Evolutionary conservation across 2,797 vertebrate genomes (phyloP).

Genomic region (Allobates femoralis): DNA sequence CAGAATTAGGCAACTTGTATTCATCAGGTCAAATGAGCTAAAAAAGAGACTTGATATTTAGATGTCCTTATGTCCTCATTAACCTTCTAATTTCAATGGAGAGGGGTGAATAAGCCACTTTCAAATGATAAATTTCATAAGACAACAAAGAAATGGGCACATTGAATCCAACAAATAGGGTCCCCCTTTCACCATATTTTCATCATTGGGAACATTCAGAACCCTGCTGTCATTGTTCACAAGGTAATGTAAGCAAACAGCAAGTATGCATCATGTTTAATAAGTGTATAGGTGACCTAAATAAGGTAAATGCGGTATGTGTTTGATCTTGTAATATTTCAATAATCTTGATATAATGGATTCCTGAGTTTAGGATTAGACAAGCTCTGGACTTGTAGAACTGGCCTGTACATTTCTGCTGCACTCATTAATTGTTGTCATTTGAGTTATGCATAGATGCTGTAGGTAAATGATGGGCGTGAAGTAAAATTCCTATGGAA

Average conservation of each 20-base stretch:
- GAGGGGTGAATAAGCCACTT: no score
- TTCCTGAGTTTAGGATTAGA: constrained; percentile 2
- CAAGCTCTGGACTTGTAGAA: not conserved
- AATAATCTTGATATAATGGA: not conserved
- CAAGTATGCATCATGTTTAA: not conserved
- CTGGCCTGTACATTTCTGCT: not conserved
- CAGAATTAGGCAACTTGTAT: no score
- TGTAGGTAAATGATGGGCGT: not conserved
- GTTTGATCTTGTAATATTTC: not conserved
- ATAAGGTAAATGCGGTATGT: not conserved
- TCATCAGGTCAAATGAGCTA: no score
- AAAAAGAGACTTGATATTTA: no score
- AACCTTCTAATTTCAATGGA: no score
- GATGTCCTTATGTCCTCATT: no score
- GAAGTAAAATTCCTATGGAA: not conserved
- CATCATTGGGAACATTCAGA: no score
- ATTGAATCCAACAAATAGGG: no score
- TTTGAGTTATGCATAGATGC: not conserved
- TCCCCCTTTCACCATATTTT: no score
- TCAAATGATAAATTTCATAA: no score
- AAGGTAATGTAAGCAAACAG: not conserved
- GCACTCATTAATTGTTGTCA: not conserved
- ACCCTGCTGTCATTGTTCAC: not conserved
- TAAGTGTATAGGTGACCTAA: not conserved
- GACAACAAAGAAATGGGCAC: no score